Evolutionary conservation across 2,888 invertebrate species (phyloP), one percentile per base, ranked within the genome.

Genomic region (Campopleginae sp.): DNA sequence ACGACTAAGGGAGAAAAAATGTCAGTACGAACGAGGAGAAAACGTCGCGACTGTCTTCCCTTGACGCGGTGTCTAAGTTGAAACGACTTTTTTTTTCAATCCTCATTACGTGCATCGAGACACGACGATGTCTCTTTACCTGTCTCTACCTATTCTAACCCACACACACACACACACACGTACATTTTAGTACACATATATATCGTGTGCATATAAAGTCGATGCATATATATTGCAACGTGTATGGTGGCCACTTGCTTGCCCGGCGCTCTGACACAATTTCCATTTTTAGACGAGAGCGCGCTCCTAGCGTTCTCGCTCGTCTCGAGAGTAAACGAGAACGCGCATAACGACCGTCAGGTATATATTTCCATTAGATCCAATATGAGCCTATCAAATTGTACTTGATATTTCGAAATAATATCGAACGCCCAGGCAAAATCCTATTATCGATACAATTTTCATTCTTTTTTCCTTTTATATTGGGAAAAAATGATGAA

Each of bases 211-310:
- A 54, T 33, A 42, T 46, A 65, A 27, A 66, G 65, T 48, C 66
- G 65, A 85, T 85, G 80, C 75, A 85, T 82, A 77, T 63, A 84
- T 82, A 82, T 80, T 85, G 85, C 85, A 79, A 51, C 82, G 80
- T 72, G 72, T n/a, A n/a, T n/a, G n/a, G n/a, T 27, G 63, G 75
- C 80, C 76, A 71, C 82, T 80, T 77, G 82, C 85, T 85, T 54
- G 80, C 82, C 79, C 82, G 82, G 76, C 82, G 80, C 80, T 82
- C 84, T 87, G 87, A 87, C 88, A 89, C 88, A 87, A 86, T 88
- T 88, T 88, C 88, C 88, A 87, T 87, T 88, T 88, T 88, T 88
- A 88, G 87, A 87, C 86, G 86, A 81, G 85, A 76, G 74, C 85
- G 85, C 80, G 74, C 85, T 78, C 68, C 85, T 46, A 84, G 66